Evolutionary conservation across 2,888 invertebrate species (phyloP).

Genomic region (Xestobium rufovillosum): DNA sequence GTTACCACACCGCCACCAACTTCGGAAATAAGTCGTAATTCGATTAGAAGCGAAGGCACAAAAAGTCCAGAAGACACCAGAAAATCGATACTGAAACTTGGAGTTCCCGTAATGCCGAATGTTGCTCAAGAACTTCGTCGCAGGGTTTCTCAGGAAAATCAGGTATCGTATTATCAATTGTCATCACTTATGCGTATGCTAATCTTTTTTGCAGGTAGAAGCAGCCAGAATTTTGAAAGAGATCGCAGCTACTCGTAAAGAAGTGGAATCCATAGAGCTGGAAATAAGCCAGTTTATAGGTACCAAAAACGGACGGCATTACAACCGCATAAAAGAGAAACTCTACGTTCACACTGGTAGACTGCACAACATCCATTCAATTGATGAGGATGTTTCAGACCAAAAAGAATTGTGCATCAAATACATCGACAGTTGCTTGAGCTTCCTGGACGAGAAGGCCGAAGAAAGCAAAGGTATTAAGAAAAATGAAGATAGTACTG

Average conservation of each 20-base stretch:
- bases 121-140: slow-evolving; percentile 13
- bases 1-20: slow-evolving; percentile 13
- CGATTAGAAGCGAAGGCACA: no score
- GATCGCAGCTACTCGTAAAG: no score
- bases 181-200: no score
- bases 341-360: slow-evolving; percentile 19
- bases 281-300: slow-evolving; percentile 23
- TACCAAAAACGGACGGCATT: slow-evolving; percentile 24
- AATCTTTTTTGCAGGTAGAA: no score
- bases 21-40: not conserved
- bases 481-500: no score
- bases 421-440: slow-evolving; percentile 25
- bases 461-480: no score
- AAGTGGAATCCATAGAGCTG: slow-evolving; percentile 24
- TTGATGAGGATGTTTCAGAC: slow-evolving; percentile 23
- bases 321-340: slow-evolving; percentile 22
- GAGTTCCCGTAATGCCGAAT: slow-evolving; percentile 28
- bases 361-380: slow-evolving; percentile 15
- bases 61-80: slow-evolving; percentile 21
- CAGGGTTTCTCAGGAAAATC: not conserved
- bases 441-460: slow-evolving; percentile 28
- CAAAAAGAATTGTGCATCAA: slow-evolving; percentile 23
- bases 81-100: slow-evolving; percentile 27
- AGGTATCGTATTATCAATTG: not conserved
- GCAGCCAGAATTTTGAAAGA: no score